These are phyloP conservation scores for Tenebrosternarchus preto DNA, from an alignment of 2,113 vertebrate genomes.

Conservation along the genomic window DNA sequence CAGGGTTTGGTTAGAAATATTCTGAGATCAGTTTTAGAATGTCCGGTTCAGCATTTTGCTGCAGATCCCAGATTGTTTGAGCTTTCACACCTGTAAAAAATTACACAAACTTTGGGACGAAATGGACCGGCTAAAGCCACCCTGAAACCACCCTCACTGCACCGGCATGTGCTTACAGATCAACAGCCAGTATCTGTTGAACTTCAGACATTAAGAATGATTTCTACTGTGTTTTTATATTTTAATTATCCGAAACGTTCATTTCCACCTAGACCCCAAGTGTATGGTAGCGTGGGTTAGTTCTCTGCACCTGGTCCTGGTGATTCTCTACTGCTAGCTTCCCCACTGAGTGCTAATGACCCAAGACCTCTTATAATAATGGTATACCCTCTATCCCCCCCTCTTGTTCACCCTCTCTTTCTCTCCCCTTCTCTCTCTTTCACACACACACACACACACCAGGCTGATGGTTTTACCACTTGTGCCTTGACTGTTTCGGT, in stretches of 20 bases:
- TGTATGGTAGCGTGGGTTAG: conserved; percentile 60
- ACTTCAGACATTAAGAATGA: neutral
- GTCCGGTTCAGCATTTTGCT: neutral
- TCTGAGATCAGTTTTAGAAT: neutral
- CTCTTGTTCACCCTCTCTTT: conserved; percentile 22
- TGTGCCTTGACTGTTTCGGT: conserved; percentile 64
- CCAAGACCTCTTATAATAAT: conserved; percentile 67
- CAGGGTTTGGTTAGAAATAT: neutral
- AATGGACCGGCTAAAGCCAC: neutral
- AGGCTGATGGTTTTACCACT: conserved; percentile 74
- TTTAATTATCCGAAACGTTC: neutral
- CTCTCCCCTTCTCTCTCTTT: conserved; percentile 9
- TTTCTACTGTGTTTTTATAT: neutral
- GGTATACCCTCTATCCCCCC: conserved; percentile 52
- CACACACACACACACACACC: conserved; percentile 44
- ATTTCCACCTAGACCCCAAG: neutral
- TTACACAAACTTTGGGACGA: neutral
- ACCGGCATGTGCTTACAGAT: neutral
- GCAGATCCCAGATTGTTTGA: neutral
- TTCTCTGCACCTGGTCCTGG: conserved; percentile 43
- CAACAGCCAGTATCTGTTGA: neutral
- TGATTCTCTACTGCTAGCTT: conserved; percentile 63
- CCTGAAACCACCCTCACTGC: neutral
- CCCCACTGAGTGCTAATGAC: conserved; percentile 71
- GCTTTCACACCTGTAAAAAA: conserved; percentile 9